Conservation (phyloP, 2,797 vertebrate genomes). For the Alca torda region DNA sequence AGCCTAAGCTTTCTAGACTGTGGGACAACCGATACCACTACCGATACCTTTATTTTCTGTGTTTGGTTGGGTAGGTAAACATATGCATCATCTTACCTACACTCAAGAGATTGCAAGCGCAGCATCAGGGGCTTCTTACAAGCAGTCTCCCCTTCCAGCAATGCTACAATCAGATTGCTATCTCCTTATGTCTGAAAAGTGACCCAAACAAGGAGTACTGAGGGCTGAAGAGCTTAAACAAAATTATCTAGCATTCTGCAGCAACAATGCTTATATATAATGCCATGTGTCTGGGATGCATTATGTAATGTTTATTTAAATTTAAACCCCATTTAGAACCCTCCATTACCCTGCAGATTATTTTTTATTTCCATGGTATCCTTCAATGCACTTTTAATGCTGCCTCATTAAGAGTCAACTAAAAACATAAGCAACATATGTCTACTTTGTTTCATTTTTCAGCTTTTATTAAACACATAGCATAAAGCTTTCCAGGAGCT, state of each 20-base stretch:
- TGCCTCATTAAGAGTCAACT: background rate
- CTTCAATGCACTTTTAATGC: background rate
- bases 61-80: background rate
- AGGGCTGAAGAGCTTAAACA: conserved; percentile 7
- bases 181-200: background rate
- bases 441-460: background rate
- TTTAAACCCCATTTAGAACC: conserved; percentile 25
- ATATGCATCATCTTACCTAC: background rate
- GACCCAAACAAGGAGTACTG: background rate
- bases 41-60: background rate
- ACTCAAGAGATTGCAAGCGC: background rate
- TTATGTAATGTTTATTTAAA: conserved; percentile 33
- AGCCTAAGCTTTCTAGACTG: background rate
- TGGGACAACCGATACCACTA: background rate
- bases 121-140: background rate
- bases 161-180: background rate
- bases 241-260: background rate
- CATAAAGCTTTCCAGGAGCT: background rate
- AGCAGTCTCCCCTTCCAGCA: background rate
- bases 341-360: conserved; percentile 26
- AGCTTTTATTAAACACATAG: background rate
- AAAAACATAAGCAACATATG: background rate
- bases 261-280: background rate
- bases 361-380: conserved; percentile 5
- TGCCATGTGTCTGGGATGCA: background rate